A percentile compares a stretch with the other conserved stretches of the same genome.
Conservation (phyloP, 2,888 invertebrate species). For the Xanthorhoe designata region DNA sequence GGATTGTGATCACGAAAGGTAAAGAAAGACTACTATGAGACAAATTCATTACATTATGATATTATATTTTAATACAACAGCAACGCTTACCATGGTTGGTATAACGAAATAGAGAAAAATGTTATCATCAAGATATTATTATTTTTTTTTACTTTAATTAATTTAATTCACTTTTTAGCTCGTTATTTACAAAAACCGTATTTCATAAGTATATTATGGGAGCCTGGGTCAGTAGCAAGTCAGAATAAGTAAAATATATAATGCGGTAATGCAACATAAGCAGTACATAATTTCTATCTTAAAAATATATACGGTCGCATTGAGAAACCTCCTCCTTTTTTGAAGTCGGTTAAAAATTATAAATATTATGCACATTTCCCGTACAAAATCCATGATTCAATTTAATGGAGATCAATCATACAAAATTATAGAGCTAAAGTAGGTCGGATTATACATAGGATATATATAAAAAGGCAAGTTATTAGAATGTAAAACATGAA, state of each 20-base stretch:
- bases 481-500: slow-evolving; percentile 15
- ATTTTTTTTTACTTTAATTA: neutral
- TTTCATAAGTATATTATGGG: neutral
- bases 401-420: slow-evolving; percentile 40
- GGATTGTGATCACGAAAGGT: too few species aligned
- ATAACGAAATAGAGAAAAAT: neutral
- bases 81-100: neutral
- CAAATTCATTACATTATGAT: neutral
- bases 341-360: too few species aligned
- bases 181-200: neutral
- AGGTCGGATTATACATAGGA: slow-evolving; percentile 14
- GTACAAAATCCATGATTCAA: slow-evolving; percentile 34
- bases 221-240: neutral
- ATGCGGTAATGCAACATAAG: slow-evolving; percentile 19
- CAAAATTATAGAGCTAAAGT: slow-evolving; percentile 29
- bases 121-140: neutral
- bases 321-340: too few species aligned
- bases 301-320: too few species aligned
- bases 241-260: neutral
- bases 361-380: slow-evolving; percentile 31
- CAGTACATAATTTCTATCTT: slow-evolving; percentile 15
- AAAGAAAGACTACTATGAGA: neutral
- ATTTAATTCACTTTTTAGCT: neutral
- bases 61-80: slow-evolving; percentile 4
- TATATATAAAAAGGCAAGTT: slow-evolving; percentile 30